Percentiles rank a stretch among this genome's conserved stretches.
These are phyloP conservation scores for Catamblyrhynchus diadema DNA, from an alignment of 2,797 vertebrate species.

Conservation along the genomic window DNA sequence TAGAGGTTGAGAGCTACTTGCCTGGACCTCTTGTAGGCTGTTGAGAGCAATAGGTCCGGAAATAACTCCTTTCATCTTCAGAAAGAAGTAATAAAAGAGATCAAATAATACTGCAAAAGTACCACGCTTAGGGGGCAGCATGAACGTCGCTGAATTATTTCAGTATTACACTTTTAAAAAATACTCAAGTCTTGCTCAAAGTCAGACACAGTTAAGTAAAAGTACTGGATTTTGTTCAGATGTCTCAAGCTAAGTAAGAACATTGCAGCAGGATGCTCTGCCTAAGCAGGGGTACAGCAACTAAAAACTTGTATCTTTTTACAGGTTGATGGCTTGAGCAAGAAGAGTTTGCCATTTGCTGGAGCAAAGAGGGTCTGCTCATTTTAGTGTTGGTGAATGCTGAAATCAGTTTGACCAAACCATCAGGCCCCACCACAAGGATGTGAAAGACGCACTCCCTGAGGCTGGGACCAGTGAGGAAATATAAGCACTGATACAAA, in stretches of 20 bases:
- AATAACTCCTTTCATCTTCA: not conserved
- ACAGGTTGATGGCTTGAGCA: not conserved
- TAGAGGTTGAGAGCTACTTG: not conserved
- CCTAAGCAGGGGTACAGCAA: not conserved
- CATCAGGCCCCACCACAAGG: not conserved
- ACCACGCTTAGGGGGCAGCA: not conserved
- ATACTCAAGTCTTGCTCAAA: not conserved
- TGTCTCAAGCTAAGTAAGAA: not conserved
- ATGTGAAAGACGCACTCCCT: fast-evolving
- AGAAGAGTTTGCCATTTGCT: not conserved
- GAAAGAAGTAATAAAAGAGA: not conserved
- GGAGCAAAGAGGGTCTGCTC: not conserved
- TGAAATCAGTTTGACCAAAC: not conserved
- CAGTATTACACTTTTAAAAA: not conserved
- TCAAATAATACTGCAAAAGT: not conserved
- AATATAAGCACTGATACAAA: not conserved
- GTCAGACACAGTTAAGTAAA: not conserved
- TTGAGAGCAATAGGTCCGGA: not conserved
- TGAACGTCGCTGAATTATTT: not conserved
- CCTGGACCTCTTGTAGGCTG: not conserved
- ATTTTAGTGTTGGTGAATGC: not conserved
- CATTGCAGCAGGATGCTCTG: not conserved
- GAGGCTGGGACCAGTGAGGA: not conserved
- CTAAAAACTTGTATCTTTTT: not conserved
- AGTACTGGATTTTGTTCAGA: not conserved